Conservation (phyloP, 1,140 invertebrate species). For the Diuraphis noxia region DNA sequence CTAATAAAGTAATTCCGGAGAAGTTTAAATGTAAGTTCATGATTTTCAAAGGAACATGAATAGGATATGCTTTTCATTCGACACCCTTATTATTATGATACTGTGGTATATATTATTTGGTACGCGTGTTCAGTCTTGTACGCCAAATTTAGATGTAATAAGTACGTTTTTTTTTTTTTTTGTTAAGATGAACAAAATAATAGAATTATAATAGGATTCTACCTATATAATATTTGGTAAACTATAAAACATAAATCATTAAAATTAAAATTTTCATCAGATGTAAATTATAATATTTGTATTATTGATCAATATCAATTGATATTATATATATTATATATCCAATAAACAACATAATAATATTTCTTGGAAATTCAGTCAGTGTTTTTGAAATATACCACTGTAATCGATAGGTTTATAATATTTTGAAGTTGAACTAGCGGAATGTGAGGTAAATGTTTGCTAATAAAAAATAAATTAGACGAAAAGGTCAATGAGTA, state of each 20-base stretch:
- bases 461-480: neutral
- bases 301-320: too few species aligned
- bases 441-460: neutral
- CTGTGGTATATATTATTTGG: neutral
- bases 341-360: too few species aligned
- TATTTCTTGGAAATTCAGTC: neutral
- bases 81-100: neutral
- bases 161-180: too few species aligned
- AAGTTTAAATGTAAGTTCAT: constrained; percentile 5
- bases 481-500: neutral
- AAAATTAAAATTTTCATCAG: neutral
- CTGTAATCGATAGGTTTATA: neutral
- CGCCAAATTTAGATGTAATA: neutral
- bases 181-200: neutral
- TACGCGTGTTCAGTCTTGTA: neutral
- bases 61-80: neutral
- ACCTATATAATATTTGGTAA: neutral
- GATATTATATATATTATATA: too few species aligned
- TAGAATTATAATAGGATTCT: neutral
- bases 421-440: neutral
- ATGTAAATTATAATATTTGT: neutral
- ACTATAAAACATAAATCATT: neutral
- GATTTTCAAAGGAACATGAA: neutral
- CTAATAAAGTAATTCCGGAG: neutral
- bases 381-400: neutral